A percentile compares a stretch with the other conserved stretches of the same genome.
phyloP scores from a whole-genome alignment of 2,888 invertebrate species.

The Eupeodes latifasciatus region DNA sequence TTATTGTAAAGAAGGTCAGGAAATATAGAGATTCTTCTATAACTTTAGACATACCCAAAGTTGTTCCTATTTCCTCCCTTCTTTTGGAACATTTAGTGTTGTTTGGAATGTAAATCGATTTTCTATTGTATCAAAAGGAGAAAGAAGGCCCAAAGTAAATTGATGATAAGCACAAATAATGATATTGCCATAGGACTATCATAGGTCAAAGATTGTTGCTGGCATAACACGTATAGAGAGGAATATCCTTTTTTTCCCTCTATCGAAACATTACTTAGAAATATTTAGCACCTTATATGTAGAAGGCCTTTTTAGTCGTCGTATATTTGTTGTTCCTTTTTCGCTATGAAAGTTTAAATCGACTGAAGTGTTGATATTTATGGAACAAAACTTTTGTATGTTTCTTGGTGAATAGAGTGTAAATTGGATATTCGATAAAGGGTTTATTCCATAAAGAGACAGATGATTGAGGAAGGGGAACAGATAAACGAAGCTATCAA shows the following conservation, averaged over 20 bases:
- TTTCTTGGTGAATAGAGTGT: background rate
- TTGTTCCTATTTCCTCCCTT: too few relatives aligned
- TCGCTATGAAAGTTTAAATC: background rate
- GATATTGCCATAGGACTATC: slow-evolving; percentile 18
- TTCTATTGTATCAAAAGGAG: slow-evolving; percentile 4
- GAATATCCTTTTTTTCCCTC: background rate
- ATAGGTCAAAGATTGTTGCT: slow-evolving; percentile 23
- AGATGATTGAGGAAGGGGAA: too few relatives aligned
- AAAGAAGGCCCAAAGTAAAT: slow-evolving; percentile 6
- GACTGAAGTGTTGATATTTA: slow-evolving; percentile 5
- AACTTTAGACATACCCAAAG: background rate
- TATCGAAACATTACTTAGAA: background rate
- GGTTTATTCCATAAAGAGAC: background rate
- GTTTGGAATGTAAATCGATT: slow-evolving; percentile 34
- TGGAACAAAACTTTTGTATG: background rate
- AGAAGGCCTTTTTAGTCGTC: background rate
- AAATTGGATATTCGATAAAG: background rate
- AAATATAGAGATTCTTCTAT: background rate
- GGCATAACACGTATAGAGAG: background rate
- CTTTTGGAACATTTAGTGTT: background rate
- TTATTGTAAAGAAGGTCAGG: background rate
- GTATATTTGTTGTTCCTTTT: too few relatives aligned
- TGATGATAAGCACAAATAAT: slow-evolving; percentile 23
- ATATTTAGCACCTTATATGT: slow-evolving; percentile 11
- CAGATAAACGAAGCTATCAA: background rate